Evolutionary conservation across 2,113 vertebrate genomes (phyloP).

Genomic region (Lethenteron reissneri): DNA sequence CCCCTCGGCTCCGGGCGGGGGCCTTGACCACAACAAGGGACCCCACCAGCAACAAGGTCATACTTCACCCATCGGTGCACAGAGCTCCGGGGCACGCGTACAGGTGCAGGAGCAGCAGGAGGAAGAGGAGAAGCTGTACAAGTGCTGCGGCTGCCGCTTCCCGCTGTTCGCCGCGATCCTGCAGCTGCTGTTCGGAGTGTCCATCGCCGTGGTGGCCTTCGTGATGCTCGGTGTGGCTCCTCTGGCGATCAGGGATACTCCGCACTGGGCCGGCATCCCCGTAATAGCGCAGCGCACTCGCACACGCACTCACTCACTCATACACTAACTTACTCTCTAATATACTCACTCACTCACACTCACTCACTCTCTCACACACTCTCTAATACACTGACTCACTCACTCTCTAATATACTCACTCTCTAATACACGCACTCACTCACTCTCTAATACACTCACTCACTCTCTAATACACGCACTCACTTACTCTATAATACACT

Average conservation of each 20-base stretch:
- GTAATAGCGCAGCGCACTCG: conserved; percentile 35
- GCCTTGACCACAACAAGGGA: background rate
- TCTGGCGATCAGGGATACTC: conserved; percentile 67
- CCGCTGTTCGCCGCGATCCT: conserved; percentile 59
- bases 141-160: conserved; percentile 65
- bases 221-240: conserved; percentile 56
- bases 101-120: background rate
- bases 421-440: background rate
- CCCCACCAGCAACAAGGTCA: background rate
- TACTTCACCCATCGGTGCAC: background rate
- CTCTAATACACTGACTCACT: background rate
- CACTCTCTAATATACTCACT: background rate
- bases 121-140: conserved; percentile 28
- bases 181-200: conserved; percentile 60
- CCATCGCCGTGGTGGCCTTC: conserved; percentile 58
- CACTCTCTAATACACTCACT: background rate
- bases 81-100: background rate
- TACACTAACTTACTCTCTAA: background rate
- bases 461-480: background rate
- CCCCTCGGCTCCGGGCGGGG: background rate
- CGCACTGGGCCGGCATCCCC: conserved; percentile 88
- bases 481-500: no score
- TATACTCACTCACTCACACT: background rate
- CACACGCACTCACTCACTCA: background rate
- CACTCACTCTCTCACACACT: background rate